These are phyloP conservation scores for Odontamblyopus rebecca DNA, from an alignment of 2,797 vertebrate genomes.

Conservation along the genomic window DNA sequence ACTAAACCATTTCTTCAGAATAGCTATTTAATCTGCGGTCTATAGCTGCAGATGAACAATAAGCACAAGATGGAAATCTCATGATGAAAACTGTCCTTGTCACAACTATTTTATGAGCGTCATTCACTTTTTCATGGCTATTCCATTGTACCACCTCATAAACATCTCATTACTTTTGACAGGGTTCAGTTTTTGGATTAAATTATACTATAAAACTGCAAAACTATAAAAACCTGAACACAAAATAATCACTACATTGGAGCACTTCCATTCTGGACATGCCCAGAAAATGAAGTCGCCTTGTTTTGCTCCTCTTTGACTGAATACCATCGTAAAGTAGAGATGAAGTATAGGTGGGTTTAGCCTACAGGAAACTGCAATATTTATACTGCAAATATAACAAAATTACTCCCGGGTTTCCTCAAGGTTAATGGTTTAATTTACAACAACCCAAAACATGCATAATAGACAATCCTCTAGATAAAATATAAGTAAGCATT, in stretches of 20 bases:
- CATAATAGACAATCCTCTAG: too few species aligned
- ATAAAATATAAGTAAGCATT: too few species aligned
- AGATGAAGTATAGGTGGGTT: background rate
- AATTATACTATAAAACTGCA: background rate
- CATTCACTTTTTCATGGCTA: constrained; percentile 1
- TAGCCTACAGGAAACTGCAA: too few species aligned
- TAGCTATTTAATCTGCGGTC: constrained; percentile 2
- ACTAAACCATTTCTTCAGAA: background rate
- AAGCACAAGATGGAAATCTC: background rate
- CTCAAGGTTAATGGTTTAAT: too few species aligned
- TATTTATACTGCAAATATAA: background rate
- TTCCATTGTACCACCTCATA: constrained; percentile 13
- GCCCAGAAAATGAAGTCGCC: constrained; percentile 33
- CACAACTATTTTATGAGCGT: background rate
- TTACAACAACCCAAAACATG: too few species aligned
- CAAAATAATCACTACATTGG: constrained; percentile 21
- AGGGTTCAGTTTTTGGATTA: constrained; percentile 13
- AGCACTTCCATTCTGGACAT: constrained; percentile 37
- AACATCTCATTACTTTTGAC: constrained; percentile 28
- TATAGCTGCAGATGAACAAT: constrained; percentile 8
- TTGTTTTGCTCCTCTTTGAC: constrained; percentile 46
- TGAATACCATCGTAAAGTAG: constrained; percentile 29
- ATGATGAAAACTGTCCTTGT: constrained; percentile 5
- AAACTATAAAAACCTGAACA: background rate
- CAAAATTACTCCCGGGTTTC: too few species aligned